Percentiles rank a stretch among this genome's conserved stretches.
Conservation (phyloP, 53 echinoderm and acorn worm genomes). For the Zoroaster sp. region DNA sequence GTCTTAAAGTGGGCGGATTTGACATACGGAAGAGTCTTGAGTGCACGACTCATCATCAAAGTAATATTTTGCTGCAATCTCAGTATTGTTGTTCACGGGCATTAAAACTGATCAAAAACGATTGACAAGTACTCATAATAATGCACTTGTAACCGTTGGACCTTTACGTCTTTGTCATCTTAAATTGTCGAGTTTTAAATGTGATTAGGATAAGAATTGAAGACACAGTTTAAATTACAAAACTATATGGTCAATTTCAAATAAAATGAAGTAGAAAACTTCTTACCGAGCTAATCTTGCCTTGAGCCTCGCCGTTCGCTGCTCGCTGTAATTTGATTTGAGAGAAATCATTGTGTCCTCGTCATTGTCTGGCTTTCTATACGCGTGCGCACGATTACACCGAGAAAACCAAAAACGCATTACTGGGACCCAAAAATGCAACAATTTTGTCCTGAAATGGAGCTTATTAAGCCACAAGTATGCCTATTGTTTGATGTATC, state of each 20-base stretch:
- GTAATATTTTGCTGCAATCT: background rate
- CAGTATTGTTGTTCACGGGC: background rate
- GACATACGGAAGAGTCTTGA: background rate
- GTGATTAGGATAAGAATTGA: constrained; percentile 24
- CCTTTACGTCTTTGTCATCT: constrained; percentile 26
- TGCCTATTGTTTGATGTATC: constrained; percentile 37
- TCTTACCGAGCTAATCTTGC: constrained; percentile 22
- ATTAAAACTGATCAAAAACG: background rate
- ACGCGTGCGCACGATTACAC: constrained; percentile 37
- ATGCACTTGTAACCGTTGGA: background rate
- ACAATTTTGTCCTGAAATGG: constrained; percentile 49
- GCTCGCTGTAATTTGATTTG: constrained; percentile 13
- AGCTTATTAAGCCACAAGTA: constrained; percentile 58
- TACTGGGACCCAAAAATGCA: constrained; percentile 55
- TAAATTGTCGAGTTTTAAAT: constrained; percentile 39
- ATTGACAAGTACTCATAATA: background rate
- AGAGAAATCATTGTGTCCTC: background rate
- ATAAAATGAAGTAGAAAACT: background rate
- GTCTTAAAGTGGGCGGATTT: too few relatives aligned
- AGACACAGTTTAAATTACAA: constrained; percentile 58
- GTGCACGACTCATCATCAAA: background rate
- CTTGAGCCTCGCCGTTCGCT: background rate
- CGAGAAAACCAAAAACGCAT: constrained; percentile 40
- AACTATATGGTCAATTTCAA: constrained; percentile 6
- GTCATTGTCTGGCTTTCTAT: background rate